Base-by-base conservation (phyloP, 2,797 vertebrate species). In the Bucorvus abyssinicus region DNA sequence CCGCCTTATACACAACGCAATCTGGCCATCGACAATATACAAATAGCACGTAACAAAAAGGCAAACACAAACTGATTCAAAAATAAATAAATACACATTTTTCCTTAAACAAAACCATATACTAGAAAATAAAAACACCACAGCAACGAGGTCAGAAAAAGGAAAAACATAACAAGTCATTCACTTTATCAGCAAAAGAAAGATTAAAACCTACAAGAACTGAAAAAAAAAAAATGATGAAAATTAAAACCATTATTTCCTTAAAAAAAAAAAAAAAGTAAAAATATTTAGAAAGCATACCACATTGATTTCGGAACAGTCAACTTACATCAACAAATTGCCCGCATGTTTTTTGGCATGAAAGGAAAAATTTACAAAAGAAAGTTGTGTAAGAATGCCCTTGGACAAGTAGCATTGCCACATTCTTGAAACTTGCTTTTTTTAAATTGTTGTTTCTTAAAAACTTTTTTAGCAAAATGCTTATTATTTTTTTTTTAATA, bases 291-390 rank as follows among this genome's bases (percentile, higher is more conserved):
- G 98, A 97, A 99, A 98, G 98, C 98, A 99, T 99, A 99, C 97
- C 98, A 92, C 97, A 98, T 99, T 98, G 98, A 98, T 98, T 98
- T 98, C 76, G 16, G 98, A 97, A 97, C 97, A 94, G 98, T 99
- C 98, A 99, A 99, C 99, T 99, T 99, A 99, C 99, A 99, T 99
- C 99, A 99, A 99, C 99, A 99, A 99, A 99, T 99, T 99, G 99
- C 99, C 99, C 99, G 99, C 99, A 99, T 99, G 99, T 99, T 99
- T 99, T 98, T 99, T 99, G 99, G 99, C 99, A 99, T 99, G 99
- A 99, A 99, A 99, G 99, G 92, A 98, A 99, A 99, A 99, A 98
- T 99, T 98, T 99, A 99, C 98, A 99, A 99, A 99, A 99, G 98
- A 99, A 99, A 99, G 98, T 99, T 99, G 99, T 99, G 98, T 99